A percentile compares a stretch with the other conserved stretches of the same genome.
Conservation (phyloP, 2,888 invertebrate species). For the Panopea generosa region DNA sequence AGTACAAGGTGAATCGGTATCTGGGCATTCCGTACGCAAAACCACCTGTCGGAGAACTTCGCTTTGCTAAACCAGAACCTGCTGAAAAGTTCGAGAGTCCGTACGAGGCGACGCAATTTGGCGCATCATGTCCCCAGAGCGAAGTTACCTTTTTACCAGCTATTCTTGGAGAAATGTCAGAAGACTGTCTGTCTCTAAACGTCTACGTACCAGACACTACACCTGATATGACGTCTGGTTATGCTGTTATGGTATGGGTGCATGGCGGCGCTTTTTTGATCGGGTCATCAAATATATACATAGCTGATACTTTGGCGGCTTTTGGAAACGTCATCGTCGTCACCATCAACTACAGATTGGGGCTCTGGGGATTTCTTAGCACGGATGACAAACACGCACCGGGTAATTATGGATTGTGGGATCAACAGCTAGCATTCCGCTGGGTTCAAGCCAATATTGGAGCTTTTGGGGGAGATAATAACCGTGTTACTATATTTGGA, state of each 20-base stretch:
- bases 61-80: too few species aligned
- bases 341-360: slow-evolving; percentile 20
- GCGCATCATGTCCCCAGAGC: too few species aligned
- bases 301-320: neutral
- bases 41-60: too few species aligned
- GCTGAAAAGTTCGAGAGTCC: too few species aligned
- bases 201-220: slow-evolving; percentile 13
- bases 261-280: slow-evolving; percentile 1
- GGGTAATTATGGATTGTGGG: slow-evolving; percentile 27
- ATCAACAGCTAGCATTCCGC: slow-evolving; percentile 19
- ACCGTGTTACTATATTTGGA: slow-evolving; percentile 21
- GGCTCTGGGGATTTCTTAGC: slow-evolving; percentile 20
- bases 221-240: slow-evolving; percentile 3
- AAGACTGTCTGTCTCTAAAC: slow-evolving; percentile 18
- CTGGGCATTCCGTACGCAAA: too few species aligned
- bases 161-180: neutral
- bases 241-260: slow-evolving; percentile 21
- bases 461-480: slow-evolving; percentile 17
- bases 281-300: too few species aligned
- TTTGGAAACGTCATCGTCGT: slow-evolving; percentile 18
- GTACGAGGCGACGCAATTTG: too few species aligned
- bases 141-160: neutral
- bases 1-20: too few species aligned
- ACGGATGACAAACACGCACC: slow-evolving; percentile 13
- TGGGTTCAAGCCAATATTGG: neutral